phyloP scores from a whole-genome alignment of 2,888 invertebrate genomes.

The Diploptera punctata region DNA sequence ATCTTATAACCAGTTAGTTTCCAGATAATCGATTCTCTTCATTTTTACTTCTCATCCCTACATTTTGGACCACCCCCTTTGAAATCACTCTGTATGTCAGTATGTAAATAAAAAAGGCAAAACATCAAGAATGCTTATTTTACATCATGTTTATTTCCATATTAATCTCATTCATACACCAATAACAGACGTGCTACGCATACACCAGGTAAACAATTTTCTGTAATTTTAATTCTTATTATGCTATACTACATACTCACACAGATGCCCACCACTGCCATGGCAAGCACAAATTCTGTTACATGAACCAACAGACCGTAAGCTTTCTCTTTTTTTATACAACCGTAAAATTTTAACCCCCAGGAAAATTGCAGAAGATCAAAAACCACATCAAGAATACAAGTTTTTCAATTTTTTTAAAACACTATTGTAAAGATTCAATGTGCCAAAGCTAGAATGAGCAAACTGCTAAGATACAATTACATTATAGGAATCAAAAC shows the following conservation, averaged over 20 bases:
- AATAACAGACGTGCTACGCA: slow-evolving; percentile 37
- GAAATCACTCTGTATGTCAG: too few species aligned
- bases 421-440: slow-evolving; percentile 4
- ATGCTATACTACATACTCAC: slow-evolving; percentile 21
- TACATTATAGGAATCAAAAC: neutral
- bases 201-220: slow-evolving; percentile 33
- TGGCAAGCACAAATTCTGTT: too few species aligned
- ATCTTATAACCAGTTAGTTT: too few species aligned
- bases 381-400: slow-evolving; percentile 4
- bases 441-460: slow-evolving; percentile 16
- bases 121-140: too few species aligned
- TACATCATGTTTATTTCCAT: slow-evolving; percentile 10
- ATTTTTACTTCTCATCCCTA: too few species aligned
- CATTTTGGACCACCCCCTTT: too few species aligned
- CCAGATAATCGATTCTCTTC: too few species aligned
- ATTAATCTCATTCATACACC: slow-evolving; percentile 38
- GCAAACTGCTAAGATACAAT: neutral
- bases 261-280: neutral
- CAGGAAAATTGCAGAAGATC: neutral
- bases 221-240: slow-evolving; percentile 8
- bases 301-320: too few species aligned
- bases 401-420: slow-evolving; percentile 2
- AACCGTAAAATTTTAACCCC: neutral
- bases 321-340: neutral
- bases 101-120: too few species aligned